A percentile compares a stretch with the other conserved stretches of the same genome.
Evolutionary conservation across 2,113 vertebrate genomes (phyloP).

Genomic region (Himantopus leucocephalus): DNA sequence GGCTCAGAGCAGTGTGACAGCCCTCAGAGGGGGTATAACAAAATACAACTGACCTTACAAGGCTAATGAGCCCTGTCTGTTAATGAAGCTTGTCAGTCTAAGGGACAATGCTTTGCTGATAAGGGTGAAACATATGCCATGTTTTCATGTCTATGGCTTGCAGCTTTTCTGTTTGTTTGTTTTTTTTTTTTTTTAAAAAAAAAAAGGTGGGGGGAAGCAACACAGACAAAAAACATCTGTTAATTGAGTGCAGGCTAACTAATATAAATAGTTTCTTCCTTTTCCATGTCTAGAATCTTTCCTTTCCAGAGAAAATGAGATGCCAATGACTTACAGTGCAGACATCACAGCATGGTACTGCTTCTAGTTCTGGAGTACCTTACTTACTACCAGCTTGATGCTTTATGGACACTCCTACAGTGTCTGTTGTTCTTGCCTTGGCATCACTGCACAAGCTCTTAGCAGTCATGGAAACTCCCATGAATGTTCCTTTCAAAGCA

Average conservation of each 20-base stretch:
- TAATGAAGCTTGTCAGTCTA: background rate
- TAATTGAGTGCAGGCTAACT: background rate
- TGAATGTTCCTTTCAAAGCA: background rate
- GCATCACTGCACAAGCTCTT: background rate
- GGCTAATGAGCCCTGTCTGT: background rate
- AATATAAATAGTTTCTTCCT: background rate
- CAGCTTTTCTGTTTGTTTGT: background rate
- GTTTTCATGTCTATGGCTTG: background rate
- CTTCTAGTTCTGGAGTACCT: background rate
- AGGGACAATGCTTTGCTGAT: background rate
- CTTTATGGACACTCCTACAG: background rate
- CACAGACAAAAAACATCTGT: background rate
- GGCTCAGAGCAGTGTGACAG: background rate
- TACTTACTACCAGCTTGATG: background rate
- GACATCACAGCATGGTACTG: background rate
- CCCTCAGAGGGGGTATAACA: background rate
- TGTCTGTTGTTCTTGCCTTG: background rate
- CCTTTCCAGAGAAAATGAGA: background rate
- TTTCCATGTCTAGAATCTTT: background rate
- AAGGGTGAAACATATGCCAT: background rate
- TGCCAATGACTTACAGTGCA: background rate
- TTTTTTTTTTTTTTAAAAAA: no score
- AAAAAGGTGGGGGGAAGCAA: background rate
- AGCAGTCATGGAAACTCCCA: background rate
- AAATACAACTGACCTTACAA: background rate